A percentile compares a stretch with the other conserved stretches of the same genome.
These are phyloP conservation scores for Balanococcus diminutus DNA, from an alignment of 2,888 invertebrate species.

Conservation along the genomic window DNA sequence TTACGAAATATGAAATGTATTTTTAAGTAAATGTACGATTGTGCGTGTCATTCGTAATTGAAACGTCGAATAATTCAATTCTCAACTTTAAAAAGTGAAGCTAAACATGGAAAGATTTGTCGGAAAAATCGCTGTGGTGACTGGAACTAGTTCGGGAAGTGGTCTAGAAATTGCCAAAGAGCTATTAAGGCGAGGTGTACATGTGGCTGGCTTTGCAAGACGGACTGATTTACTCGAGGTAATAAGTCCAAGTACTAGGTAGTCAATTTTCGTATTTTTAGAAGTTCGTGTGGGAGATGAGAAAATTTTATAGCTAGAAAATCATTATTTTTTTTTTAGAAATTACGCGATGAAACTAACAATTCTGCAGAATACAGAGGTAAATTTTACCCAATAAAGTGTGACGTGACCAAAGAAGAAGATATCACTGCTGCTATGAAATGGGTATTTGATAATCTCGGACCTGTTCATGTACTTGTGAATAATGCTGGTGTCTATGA, in stretches of 20 bases:
- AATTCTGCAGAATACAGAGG: neutral
- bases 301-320: too few relatives aligned
- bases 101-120: conserved; percentile 51
- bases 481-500: conserved; percentile 26
- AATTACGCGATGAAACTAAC: neutral
- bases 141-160: conserved; percentile 49
- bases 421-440: neutral
- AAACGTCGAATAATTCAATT: too few relatives aligned
- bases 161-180: conserved; percentile 14
- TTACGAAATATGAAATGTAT: too few relatives aligned
- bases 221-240: conserved; percentile 21
- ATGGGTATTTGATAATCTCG: neutral
- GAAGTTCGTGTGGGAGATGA: too few relatives aligned
- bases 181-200: conserved; percentile 18
- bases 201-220: conserved; percentile 48
- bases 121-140: conserved; percentile 50
- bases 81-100: too few relatives aligned
- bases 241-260: too few relatives aligned
- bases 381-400: conserved; percentile 17
- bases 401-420: conserved; percentile 7
- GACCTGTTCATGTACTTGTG: neutral
- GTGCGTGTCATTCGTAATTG: too few relatives aligned
- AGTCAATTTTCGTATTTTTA: too few relatives aligned
- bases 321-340: neutral
- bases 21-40: too few relatives aligned